Evolutionary conservation across 1,140 invertebrate species (phyloP), one percentile per base, ranked within the genome.

Genomic region (Cylas formicarius): DNA sequence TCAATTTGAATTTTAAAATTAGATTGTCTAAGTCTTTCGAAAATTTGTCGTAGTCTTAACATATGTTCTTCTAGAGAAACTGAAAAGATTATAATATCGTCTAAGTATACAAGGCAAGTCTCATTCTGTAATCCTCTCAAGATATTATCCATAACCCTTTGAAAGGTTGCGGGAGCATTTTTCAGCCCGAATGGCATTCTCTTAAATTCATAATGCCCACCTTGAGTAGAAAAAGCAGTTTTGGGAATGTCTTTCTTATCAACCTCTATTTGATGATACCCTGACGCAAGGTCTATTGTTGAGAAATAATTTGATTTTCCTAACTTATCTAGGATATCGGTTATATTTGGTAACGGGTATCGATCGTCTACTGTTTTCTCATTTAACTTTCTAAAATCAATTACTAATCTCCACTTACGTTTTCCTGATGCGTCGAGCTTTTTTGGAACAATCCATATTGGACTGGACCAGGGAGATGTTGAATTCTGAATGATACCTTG

Each of bases 281-380:
- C 45, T 19, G 10, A 20, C 0, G 49, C 50, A 4, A 71, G 34
- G 55, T 73, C 69, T 2, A 72, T 40, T 0, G 59, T 54, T 10
- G 60, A 27, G 38, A 72, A 71, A 38, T 56, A 67, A 28, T 55
- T 50, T 4, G 48, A 31, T 7, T 51, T 55, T 4, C 3, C 49
- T 51, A 73, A 19, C 11, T 50, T 52, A 41, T 66, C 59, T 37
- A 55, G 21, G n/a, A 58, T 56, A 11, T 67, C 58, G 18, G 63
- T 59, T 11, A 72, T 70, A 10, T 61, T 49, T 2, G 71, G 69
- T 5, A 75, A 34, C 7, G 72, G 72, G 52, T 56, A 78, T 17
- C 38, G 53, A 50, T 76, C 71, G 4, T 51, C 49, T 9, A 66
- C 53, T 8, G 60, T 67, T 38, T 58, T 57, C 14, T 61, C 52